Evolutionary conservation across 2,888 invertebrate genomes (phyloP).

Genomic region (Noctua janthina): DNA sequence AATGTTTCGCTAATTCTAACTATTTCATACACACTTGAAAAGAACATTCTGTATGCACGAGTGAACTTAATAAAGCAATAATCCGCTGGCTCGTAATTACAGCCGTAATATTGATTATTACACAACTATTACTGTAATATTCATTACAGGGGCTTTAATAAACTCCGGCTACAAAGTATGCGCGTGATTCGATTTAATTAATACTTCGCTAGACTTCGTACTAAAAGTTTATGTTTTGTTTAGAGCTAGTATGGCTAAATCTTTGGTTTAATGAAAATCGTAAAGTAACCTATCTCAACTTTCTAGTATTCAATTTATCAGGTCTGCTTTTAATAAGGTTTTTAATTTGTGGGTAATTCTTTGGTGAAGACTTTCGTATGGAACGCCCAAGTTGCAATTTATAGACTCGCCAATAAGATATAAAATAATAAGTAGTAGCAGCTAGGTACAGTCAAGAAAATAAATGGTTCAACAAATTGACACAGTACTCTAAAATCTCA

Average conservation of each 20-base stretch:
- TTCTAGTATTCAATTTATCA: slow-evolving; percentile 7
- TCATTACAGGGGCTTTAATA: slow-evolving; percentile 68
- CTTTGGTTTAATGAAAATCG: slow-evolving; percentile 43
- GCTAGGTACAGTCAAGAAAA: background rate
- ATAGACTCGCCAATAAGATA: background rate
- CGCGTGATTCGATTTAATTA: slow-evolving; percentile 70
- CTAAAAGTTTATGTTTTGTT: slow-evolving; percentile 47
- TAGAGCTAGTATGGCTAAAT: slow-evolving; percentile 37
- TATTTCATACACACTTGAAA: background rate
- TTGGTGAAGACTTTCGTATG: background rate
- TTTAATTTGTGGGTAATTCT: slow-evolving; percentile 3
- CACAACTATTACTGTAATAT: slow-evolving; percentile 64
- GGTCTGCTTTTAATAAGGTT: background rate
- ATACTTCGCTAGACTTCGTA: slow-evolving; percentile 52
- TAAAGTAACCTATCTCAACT: slow-evolving; percentile 40
- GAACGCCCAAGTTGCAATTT: background rate
- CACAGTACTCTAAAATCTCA: background rate
- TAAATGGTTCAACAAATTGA: background rate
- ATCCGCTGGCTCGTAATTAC: slow-evolving; percentile 71
- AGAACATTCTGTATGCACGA: slow-evolving; percentile 25
- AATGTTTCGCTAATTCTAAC: too few species aligned
- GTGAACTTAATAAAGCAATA: slow-evolving; percentile 76
- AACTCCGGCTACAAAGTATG: slow-evolving; percentile 72
- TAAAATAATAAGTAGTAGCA: background rate
- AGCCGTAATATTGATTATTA: slow-evolving; percentile 75